Evolutionary conservation across 2,797 vertebrate genomes (phyloP), one percentile per base, ranked within the genome.

Genomic region (Malurus leucopterus): DNA sequence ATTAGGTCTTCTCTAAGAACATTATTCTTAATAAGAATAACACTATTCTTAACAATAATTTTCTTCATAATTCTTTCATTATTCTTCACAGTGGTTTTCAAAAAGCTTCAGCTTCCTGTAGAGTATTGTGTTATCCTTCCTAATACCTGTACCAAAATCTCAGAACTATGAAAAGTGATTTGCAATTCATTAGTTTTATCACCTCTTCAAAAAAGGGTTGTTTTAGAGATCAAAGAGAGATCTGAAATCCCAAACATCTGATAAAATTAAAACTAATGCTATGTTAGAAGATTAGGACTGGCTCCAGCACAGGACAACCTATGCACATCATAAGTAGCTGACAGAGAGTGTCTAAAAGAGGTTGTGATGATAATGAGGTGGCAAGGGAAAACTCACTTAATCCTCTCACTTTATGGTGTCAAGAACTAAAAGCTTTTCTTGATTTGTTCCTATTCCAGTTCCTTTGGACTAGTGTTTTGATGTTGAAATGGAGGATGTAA

Each of bases 161-260:
- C 62, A 92, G 65, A 91, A 80, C 40, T 79, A 77, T 83, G 78
- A 90, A 91, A 93, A 75, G 47, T 83, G 65, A 85, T 91, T 95
- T 92, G 59, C 78, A 93, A 94, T 94, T 95, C 88, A 95, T 92
- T 89, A 92, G 29, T 80, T 95, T 92, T 92, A 94, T 72, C 88
- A 75, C 38, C 34, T 74, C 63, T 90, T 86, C 34, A 79, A 57
- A 81, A 88, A 90, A 78, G 61, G 9, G 32, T 71, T 84, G 57
- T 13, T 92, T 90, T 63, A 92, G 51, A 90, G 88, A 94, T 95
- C 88, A 95, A 91, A 90, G 90, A 76, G 49, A 91, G 78, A 91
- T 87, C 68, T 89, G 75, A 93, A 95, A 87, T 90, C 34, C 78
- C 55, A 80, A 89, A 89, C 49, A 87, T 85, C 82, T 89, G 79